Base-by-base conservation (phyloP, 1,140 invertebrate genomes). In the Phenacoccus solenopsis region DNA sequence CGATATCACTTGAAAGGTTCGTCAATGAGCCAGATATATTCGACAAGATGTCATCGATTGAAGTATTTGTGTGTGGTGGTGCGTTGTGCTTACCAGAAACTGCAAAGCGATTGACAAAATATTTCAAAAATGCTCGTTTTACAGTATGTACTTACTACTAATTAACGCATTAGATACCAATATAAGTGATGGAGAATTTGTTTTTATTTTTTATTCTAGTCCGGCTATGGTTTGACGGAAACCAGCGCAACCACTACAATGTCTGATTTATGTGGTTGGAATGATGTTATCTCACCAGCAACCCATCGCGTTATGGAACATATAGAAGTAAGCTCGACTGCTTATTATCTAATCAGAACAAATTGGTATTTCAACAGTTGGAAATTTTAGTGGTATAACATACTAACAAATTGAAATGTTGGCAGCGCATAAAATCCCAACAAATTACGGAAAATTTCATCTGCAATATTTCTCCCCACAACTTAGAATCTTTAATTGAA, bases 201-300 rank as follows among this genome's bases (percentile, higher is more conserved):
- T n/a, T n/a, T n/a, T n/a, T n/a, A n/a, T n/a, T n/a, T 5, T 4
- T 20, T 69, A 70, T 79, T 81, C 70, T 77, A 93, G 89, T 86
- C 87, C 57, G 82, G 91, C 24, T 98, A 93, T 75, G 95, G 95
- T 0, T 80, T 93, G 74, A 95, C 94, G 0, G 95, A 98, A 81
- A 85, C 84, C 0, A 91, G 91, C 61, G 90, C 89, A 0, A 82
- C 87, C 0, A 80, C 83, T 22, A 91, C 90, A 76, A 85, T 59
- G 24, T 84, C 86, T 0, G 72, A 84, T 1, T 77, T 80, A 0
- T 81, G 84, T 13, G 92, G 96, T 72, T 76, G 81, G 20, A 76
- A 83, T 1, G 84, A 89, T 9, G 78, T 86, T 24, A 81, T 86
- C 0, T 84, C 88, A 0, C 82, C 84, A 13, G 91, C 89, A 0